phyloP scores from a whole-genome alignment of 2,113 vertebrate species.

The Thomomys bottae region DNA sequence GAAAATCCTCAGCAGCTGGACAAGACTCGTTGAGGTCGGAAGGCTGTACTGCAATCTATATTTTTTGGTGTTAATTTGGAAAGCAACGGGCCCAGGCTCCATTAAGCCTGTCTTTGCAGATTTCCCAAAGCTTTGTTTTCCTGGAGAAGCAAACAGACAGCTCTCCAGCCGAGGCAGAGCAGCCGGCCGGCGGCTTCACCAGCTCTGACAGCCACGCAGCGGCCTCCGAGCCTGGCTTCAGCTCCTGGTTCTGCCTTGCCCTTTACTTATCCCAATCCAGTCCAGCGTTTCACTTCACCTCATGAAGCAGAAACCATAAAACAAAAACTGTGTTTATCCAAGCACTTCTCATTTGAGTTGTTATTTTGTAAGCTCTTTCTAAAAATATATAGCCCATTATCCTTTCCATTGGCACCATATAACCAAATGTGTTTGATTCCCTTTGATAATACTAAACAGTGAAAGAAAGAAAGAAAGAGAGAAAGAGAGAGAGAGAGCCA shows the following conservation, averaged over 20 bases:
- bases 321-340: slow-evolving; percentile 75
- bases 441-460: slow-evolving; percentile 78
- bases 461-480: too few species aligned
- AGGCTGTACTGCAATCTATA: slow-evolving; percentile 70
- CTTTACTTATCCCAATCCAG: slow-evolving; percentile 81
- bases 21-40: slow-evolving; percentile 82
- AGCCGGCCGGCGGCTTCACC: slow-evolving; percentile 71
- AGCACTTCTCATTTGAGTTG: slow-evolving; percentile 75
- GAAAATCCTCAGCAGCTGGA: slow-evolving; percentile 50
- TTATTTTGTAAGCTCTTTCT: slow-evolving; percentile 77
- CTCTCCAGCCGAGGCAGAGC: slow-evolving; percentile 76
- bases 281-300: slow-evolving; percentile 81
- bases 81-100: slow-evolving; percentile 64
- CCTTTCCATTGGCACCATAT: slow-evolving; percentile 82
- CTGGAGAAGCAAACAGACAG: slow-evolving; percentile 70
- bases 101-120: slow-evolving; percentile 66
- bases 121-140: slow-evolving; percentile 74
- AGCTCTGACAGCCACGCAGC: slow-evolving; percentile 77
- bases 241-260: slow-evolving; percentile 77
- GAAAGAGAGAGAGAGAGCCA: too few species aligned
- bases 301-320: slow-evolving; percentile 81
- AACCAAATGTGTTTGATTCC: slow-evolving; percentile 78
- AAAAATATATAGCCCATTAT: slow-evolving; percentile 85
- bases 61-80: slow-evolving; percentile 77
- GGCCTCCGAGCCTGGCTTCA: slow-evolving; percentile 81